Evolutionary conservation across 2,888 invertebrate species (phyloP), one percentile per base, ranked within the genome.

Genomic region (Drosophila demipolita): DNA sequence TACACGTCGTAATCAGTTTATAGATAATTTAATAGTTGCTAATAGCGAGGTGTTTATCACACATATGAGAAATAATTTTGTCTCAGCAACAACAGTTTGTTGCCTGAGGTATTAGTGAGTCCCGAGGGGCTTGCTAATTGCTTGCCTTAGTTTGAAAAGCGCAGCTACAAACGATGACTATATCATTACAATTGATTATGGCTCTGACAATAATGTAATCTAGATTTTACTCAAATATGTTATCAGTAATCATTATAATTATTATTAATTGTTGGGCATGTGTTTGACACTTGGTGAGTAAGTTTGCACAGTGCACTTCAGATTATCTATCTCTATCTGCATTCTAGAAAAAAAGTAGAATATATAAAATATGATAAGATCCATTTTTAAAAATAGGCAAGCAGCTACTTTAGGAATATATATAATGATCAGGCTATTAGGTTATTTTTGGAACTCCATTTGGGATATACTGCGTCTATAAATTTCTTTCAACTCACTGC

Each of bases 1-100:
- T 59, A 48, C 42, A 60, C 54, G 69, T 86, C 57, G 69, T 86
- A 84, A 84, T 84, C 84, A 84, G 87, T 83, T 89, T 73, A 87
- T 72, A 87, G 84, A 84, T 84, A 87, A 87, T 87, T 89, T 78
- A 87, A 89, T 87, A 81, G 76, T 75, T 73, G 82, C 68, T 84
- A 89, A 78, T 80, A 65, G 83, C 55, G 36, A 58, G 53, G 73
- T 57, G 70, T 79, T 75, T 80, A 83, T 80, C 76, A 63, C 68
- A 60, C 66, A 57, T 52, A 42, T 65, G 71, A 68, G 67, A 78
- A 67, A 52, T 65, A 65, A 59, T 55, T 48, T 58, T 38, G 54
- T 58, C 35, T 55, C 54, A 17, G 38, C 33, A 59, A 57, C 50
- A 61, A 52, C 33, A 38, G 50, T 32, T 53, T 17, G 23, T 17